These are phyloP conservation scores for Nasonia vitripennis DNA, from an alignment of 1,140 invertebrate species.

Conservation along the genomic window DNA sequence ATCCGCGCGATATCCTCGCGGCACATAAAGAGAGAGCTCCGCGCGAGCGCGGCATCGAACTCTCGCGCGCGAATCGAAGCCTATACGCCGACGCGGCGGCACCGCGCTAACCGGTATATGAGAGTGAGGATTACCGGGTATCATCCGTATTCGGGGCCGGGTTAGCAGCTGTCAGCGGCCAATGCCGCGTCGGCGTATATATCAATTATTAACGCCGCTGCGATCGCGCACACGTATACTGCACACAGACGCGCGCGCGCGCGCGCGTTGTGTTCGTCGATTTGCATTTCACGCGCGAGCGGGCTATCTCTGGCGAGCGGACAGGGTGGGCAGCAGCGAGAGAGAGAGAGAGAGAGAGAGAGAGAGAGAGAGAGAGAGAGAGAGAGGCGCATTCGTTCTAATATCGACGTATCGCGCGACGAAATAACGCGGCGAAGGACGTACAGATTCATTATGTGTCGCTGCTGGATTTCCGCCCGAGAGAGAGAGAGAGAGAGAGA, in stretches of 20 bases:
- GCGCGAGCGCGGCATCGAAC: not conserved
- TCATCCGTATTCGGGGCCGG: slow-evolving; percentile 73
- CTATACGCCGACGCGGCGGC: not conserved
- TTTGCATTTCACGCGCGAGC: slow-evolving; percentile 59
- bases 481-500: too few relatives aligned
- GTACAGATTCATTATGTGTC: slow-evolving; percentile 40
- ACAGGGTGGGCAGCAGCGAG: not conserved
- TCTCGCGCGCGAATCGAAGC: not conserved
- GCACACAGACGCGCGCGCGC: slow-evolving; percentile 37
- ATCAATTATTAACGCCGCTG: slow-evolving; percentile 68
- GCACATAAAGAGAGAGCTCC: slow-evolving; percentile 4
- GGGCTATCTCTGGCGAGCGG: not conserved
- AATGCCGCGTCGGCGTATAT: slow-evolving; percentile 65
- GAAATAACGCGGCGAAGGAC: slow-evolving; percentile 24
- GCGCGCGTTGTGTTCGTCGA: slow-evolving; percentile 58
- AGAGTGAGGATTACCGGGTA: slow-evolving; percentile 71
- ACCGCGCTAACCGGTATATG: slow-evolving; percentile 64
- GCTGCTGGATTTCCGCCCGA: too few relatives aligned
- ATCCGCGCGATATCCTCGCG: not conserved
- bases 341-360: not conserved
- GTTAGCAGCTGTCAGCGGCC: slow-evolving; percentile 72
- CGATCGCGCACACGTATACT: slow-evolving; percentile 17
- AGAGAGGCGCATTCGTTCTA: slow-evolving; percentile 41
- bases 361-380: not conserved
- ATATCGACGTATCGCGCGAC: slow-evolving; percentile 38